phyloP scores from a whole-genome alignment of 37 sponge, comb jelly and placozoan genomes.

The Aplysina aerophoba region DNA sequence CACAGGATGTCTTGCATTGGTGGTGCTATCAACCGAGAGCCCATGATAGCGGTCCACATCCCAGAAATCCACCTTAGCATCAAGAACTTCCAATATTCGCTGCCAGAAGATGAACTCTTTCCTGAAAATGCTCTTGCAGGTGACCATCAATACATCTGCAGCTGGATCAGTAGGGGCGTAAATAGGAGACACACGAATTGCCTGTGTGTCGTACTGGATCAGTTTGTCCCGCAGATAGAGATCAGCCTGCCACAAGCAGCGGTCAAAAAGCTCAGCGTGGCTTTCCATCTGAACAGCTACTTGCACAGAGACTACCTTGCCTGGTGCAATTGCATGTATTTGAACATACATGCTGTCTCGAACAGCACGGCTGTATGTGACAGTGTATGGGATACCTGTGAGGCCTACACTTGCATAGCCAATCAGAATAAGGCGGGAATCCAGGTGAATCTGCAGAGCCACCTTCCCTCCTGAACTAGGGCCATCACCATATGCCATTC shows the following conservation, averaged over 20 bases:
- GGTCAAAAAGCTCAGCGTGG: conserved; percentile 78
- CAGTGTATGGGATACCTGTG: conserved; percentile 55
- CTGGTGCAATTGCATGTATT: conserved; percentile 66
- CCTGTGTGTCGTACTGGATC: conserved; percentile 76
- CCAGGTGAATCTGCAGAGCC: conserved; percentile 64
- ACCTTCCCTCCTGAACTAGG: conserved; percentile 75
- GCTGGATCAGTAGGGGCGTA: conserved; percentile 67
- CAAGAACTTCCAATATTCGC: conserved; percentile 55
- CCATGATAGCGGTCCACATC: conserved; percentile 75
- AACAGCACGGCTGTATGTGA: conserved; percentile 64
- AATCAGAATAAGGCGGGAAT: conserved; percentile 71
- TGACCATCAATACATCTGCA: conserved; percentile 77
- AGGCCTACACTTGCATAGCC: conserved; percentile 56
- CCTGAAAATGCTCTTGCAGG: conserved; percentile 51
- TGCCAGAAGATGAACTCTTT: conserved; percentile 87
- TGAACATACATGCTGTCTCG: conserved; percentile 75
- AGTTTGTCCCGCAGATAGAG: conserved; percentile 79
- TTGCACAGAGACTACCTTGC: conserved; percentile 57
- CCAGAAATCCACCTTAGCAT: conserved; percentile 81
- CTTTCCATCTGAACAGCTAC: conserved; percentile 75
- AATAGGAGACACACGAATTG: conserved; percentile 77
- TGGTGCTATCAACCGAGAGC: conserved; percentile 58
- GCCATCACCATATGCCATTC: conserved; percentile 66
- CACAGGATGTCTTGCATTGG: conserved; percentile 51
- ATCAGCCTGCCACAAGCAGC: conserved; percentile 74